A percentile compares a stretch with the other conserved stretches of the same genome.
phyloP scores from a whole-genome alignment of 1,140 invertebrate species.

The Ips typographus region DNA sequence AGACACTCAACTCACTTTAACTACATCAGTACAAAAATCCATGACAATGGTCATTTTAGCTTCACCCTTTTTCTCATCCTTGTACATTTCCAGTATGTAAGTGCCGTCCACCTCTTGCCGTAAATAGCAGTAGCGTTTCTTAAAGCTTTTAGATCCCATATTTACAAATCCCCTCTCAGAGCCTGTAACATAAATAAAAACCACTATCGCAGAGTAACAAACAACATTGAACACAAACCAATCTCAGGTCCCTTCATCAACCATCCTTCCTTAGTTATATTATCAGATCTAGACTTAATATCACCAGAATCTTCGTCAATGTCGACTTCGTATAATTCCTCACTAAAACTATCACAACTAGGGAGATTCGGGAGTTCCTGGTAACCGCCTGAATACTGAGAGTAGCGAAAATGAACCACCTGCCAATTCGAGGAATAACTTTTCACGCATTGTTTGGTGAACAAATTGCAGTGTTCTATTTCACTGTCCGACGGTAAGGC shows the following conservation, averaged over 20 bases:
- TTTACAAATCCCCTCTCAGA: constrained; percentile 83
- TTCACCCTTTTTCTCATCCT: constrained; percentile 89
- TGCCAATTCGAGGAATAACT: constrained; percentile 87
- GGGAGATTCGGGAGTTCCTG: constrained; percentile 76
- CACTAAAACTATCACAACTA: constrained; percentile 67
- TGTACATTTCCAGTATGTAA: constrained; percentile 87
- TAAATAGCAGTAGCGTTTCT: constrained; percentile 85
- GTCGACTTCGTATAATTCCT: constrained; percentile 86
- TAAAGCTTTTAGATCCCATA: constrained; percentile 87
- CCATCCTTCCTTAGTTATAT: constrained; percentile 86
- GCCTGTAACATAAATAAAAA: constrained; percentile 45
- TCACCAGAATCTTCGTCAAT: constrained; percentile 81
- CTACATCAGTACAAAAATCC: constrained; percentile 88
- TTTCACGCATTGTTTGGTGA: constrained; percentile 83
- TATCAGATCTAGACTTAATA: constrained; percentile 64
- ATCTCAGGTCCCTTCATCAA: constrained; percentile 88
- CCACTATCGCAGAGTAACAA: neutral
- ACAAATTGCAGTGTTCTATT: constrained; percentile 62
- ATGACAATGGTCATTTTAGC: constrained; percentile 90
- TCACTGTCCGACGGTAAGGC: constrained; percentile 64
- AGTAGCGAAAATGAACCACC: constrained; percentile 86
- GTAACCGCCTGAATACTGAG: constrained; percentile 79
- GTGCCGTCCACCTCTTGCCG: constrained; percentile 87
- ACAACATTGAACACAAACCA: constrained; percentile 42
- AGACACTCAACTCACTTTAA: constrained; percentile 61